Evolutionary conservation across 2,113 vertebrate genomes (phyloP).

Genomic region (Gallinago media): DNA sequence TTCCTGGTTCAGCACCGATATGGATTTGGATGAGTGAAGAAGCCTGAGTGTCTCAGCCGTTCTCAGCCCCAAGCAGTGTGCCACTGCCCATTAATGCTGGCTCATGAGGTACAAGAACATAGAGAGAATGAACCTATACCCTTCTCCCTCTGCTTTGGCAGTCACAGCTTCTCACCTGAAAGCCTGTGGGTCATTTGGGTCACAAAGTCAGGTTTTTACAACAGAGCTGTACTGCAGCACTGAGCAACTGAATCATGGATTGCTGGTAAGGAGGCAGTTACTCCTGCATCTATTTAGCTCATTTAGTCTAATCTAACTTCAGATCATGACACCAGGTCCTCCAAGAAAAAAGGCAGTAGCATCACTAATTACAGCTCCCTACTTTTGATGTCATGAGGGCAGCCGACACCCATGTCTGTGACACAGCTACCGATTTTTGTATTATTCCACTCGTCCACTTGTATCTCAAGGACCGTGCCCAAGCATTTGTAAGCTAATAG

Average conservation of each 20-base stretch:
- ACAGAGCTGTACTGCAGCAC: neutral
- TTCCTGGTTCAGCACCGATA: neutral
- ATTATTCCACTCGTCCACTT: neutral
- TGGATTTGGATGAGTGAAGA: neutral
- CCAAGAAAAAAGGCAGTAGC: neutral
- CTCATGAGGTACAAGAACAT: neutral
- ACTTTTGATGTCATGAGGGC: neutral
- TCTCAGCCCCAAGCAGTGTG: neutral
- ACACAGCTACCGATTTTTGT: neutral
- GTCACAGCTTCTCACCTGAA: neutral
- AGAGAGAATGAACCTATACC: neutral
- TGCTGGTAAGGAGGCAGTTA: neutral
- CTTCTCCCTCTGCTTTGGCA: neutral
- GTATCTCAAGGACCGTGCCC: neutral
- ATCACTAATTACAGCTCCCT: neutral
- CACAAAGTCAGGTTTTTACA: neutral
- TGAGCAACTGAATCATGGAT: accelerated
- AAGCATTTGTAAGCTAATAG: neutral
- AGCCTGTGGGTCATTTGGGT: neutral
- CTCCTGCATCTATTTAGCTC: neutral
- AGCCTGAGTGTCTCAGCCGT: neutral
- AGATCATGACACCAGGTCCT: neutral
- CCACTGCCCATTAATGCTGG: neutral
- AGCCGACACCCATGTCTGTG: accelerated
- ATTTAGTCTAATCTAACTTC: neutral